Evolutionary conservation across 2,113 vertebrate species (phyloP), one percentile per base, ranked within the genome.

Genomic region (Chlamydotis undulata): DNA sequence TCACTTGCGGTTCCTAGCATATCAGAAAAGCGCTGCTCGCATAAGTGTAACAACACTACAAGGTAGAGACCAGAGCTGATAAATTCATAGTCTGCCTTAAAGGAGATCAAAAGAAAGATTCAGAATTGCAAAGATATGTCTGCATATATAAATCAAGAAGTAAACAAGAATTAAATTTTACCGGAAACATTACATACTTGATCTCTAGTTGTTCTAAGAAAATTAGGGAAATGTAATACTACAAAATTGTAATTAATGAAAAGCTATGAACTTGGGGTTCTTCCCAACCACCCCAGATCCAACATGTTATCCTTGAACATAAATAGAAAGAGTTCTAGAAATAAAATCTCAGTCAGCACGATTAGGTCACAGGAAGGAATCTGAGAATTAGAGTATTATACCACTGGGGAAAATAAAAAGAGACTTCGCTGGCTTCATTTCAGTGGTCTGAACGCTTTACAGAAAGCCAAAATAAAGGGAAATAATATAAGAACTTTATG

Each of bases 1-100:
- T 99, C 99, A 83, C 98, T 99, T 52, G 99, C 98, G 3, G 98
- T 99, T 96, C 99, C 99, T 73, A 99, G 97, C 95, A 99, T 99
- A 82, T 99, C 99, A 24, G 99, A 99, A 97, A 99, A 99, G 96
- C 99, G 98, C 97, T 99, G 99, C 94, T 99, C 99, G 17, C 99
- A 99, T 94, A 99, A 98, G 95, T 99, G 99, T 87, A 99, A 95
- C 96, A 99, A 98, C 70, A 99, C 99, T 97, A 99, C 99, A 97
- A 99, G 98, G 97, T 99, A 99, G 80, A 99, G 98, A 47, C 99
- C 99, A 82, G 99, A 99, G 98, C 99, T 99, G 98, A 99, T 99
- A 96, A 99, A 99, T 97, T 99, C 99, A 85, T 99, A 99, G 95
- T 99, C 99, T 25, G 99, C 99, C 99, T 99, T 98, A 28, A 97